phyloP scores from a whole-genome alignment of 2,113 vertebrate species.

The Desmodus rotundus region DNA sequence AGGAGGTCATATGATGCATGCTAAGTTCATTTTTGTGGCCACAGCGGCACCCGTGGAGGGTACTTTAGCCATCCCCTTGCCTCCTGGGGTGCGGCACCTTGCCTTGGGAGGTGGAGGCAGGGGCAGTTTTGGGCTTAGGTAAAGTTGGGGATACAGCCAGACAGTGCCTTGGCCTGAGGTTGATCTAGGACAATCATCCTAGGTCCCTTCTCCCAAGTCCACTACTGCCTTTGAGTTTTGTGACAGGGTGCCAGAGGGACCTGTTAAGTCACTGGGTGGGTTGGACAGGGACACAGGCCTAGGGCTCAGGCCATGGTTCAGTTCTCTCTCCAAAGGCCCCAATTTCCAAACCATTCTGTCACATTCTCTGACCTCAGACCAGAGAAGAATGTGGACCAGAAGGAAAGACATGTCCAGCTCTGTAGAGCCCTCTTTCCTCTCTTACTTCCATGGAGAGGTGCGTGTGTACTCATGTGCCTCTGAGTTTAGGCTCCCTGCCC shows the following conservation, averaged over 20 bases:
- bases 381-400: not conserved
- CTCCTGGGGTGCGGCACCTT: not conserved
- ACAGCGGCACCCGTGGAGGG: not conserved
- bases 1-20: not conserved
- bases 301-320: accelerated
- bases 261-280: not conserved
- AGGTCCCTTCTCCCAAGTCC: not conserved
- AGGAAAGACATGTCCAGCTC: not conserved
- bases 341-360: not conserved
- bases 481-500: accelerated
- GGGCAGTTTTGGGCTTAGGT: not conserved
- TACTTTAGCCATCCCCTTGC: not conserved
- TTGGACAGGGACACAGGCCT: not conserved
- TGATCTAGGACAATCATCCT: accelerated
- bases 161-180: not conserved
- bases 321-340: not conserved
- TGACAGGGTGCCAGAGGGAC: not conserved
- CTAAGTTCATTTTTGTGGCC: not conserved
- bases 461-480: not conserved
- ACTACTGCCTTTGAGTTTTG: not conserved
- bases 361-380: not conserved
- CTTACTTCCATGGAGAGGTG: accelerated
- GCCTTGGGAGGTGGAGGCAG: not conserved
- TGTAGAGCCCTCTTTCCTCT: not conserved
- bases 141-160: not conserved